phyloP scores from a whole-genome alignment of 2,888 invertebrate genomes.

The Agonum fuliginosum region DNA sequence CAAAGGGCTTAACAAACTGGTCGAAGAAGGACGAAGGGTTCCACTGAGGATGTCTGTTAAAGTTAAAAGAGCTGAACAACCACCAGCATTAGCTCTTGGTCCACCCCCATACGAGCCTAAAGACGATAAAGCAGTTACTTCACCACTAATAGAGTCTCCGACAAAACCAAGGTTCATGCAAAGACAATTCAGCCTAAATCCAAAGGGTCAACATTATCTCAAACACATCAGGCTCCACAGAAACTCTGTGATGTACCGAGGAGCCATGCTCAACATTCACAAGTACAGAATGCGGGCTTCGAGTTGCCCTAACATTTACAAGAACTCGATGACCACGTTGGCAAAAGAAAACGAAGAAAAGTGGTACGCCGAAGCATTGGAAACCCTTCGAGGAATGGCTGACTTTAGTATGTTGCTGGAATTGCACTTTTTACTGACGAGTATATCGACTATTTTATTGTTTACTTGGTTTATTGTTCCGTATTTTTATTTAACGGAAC shows the following conservation, averaged over 20 bases:
- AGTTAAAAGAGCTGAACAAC: slow-evolving; percentile 70
- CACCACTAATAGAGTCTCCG: slow-evolving; percentile 42
- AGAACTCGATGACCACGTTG: slow-evolving; percentile 91
- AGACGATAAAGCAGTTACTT: not conserved
- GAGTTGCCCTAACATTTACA: slow-evolving; percentile 93
- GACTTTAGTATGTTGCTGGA: slow-evolving; percentile 88
- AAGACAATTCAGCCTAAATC: slow-evolving; percentile 75
- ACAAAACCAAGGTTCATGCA: slow-evolving; percentile 69
- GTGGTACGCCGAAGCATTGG: slow-evolving; percentile 82
- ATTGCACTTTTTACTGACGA: slow-evolving; percentile 86
- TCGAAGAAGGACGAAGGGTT: slow-evolving; percentile 71
- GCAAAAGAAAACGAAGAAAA: slow-evolving; percentile 85
- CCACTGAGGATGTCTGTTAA: slow-evolving; percentile 81
- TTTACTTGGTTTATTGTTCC: slow-evolving; percentile 97
- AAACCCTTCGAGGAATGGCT: slow-evolving; percentile 82
- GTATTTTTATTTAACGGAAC: slow-evolving; percentile 94
- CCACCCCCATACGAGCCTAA: slow-evolving; percentile 59
- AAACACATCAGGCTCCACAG: slow-evolving; percentile 84
- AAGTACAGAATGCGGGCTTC: slow-evolving; percentile 89
- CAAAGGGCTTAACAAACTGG: slow-evolving; percentile 74
- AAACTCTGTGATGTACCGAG: slow-evolving; percentile 90
- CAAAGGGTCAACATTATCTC: slow-evolving; percentile 78
- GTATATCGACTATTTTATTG: slow-evolving; percentile 89
- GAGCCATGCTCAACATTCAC: slow-evolving; percentile 88
- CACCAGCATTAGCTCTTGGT: slow-evolving; percentile 40